Evolutionary conservation across 2,888 invertebrate genomes (phyloP), one percentile per base, ranked within the genome.

Genomic region (Cataglyphis albicans): DNA sequence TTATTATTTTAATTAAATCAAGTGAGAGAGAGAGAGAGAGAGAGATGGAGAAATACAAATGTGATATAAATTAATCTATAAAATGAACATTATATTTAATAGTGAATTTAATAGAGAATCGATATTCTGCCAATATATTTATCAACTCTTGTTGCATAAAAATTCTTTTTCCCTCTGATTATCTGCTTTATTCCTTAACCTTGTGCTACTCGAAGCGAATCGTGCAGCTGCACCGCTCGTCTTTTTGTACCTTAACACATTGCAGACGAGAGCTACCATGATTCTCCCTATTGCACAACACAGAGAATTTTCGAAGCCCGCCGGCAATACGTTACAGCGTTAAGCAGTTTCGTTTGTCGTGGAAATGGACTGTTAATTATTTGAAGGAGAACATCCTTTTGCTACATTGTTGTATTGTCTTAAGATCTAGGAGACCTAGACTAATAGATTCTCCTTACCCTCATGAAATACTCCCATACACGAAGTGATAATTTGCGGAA

Each of bases 161-260:
- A 4, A n/a, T 41, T 25, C n/a, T 52, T n/a, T 52, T 52, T 52
- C 52, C n/a, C 52, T 44, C 1, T 32, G 59, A 72, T 32, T 32
- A 52, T 32, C 57, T 55, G 18, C 68, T 18, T 38, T 18, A 21
- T 57, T 35, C 12, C 59, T 44, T 48, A 80, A 59, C 72, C 76
- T 68, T 68, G 78, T 72, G 35, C 44, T n/a, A 57, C 44, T 80
- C 44, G 21, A 57, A 72, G 41, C 57, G 57, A 57, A 59, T 70
- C 55, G 70, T 78, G 78, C 78, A 80, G 78, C 78, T 80, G 78
- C 78, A 72, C 21, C 32, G 44, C 59, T 80, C 73, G 78, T 80
- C 59, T 57, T 80, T 80, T 80, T 80, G 73, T 80, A 44, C 57
- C 59, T 72, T 80, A 80, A 80, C 78, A 80, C 78, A 80, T 80